These are phyloP conservation scores for Phaethornis superciliosus DNA, from an alignment of 2,113 vertebrate genomes.

Conservation along the genomic window DNA sequence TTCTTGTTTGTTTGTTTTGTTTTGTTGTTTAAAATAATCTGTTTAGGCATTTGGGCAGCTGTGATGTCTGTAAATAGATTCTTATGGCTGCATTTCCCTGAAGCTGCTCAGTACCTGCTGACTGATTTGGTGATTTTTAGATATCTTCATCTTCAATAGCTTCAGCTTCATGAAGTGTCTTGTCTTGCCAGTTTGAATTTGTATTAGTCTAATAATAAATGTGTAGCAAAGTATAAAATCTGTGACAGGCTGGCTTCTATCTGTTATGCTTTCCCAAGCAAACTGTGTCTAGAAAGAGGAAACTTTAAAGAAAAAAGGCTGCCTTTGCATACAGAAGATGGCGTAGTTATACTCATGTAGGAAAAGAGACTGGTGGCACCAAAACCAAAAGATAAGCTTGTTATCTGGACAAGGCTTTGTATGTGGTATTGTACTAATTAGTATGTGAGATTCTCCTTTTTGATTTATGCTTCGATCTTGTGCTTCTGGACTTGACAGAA, in stretches of 20 bases:
- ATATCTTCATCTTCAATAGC: background rate
- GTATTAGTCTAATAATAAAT: background rate
- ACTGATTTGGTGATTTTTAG: background rate
- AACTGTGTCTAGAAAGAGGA: background rate
- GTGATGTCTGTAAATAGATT: background rate
- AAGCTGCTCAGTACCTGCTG: background rate
- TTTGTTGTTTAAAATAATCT: background rate
- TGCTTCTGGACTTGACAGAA: background rate
- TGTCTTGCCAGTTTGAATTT: background rate
- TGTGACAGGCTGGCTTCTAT: background rate
- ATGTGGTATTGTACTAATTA: background rate
- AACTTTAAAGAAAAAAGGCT: background rate
- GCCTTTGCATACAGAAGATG: background rate
- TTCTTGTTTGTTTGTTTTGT: background rate
- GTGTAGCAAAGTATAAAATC: background rate
- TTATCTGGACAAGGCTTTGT: constrained; percentile 6
- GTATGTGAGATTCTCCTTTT: background rate
- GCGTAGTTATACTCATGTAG: background rate
- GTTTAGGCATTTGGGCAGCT: background rate
- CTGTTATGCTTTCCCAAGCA: background rate
- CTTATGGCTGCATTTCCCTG: background rate
- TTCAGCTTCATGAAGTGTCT: background rate
- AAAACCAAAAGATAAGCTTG: background rate
- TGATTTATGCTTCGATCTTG: background rate
- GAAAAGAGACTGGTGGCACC: background rate